phyloP scores from a whole-genome alignment of 2,113 vertebrate species.

The Falco punctatus region DNA sequence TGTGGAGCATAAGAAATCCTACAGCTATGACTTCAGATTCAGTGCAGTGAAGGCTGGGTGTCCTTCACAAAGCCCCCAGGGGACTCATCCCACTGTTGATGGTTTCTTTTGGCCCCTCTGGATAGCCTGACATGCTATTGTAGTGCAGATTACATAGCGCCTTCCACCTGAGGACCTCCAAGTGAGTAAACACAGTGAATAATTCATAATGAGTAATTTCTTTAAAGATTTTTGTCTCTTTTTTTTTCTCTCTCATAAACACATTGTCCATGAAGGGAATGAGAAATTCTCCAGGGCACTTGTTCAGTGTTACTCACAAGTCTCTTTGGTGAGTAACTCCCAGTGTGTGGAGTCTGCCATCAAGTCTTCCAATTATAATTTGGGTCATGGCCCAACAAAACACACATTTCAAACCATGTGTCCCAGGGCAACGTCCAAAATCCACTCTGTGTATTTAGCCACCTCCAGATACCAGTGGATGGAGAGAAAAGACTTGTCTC shows the following conservation, averaged over 20 bases:
- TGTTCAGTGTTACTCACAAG: not conserved
- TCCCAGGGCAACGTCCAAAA: not conserved
- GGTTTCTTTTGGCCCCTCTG: not conserved
- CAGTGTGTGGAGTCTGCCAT: not conserved
- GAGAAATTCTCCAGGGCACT: not conserved
- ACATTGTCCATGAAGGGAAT: not conserved
- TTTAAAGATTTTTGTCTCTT: not conserved
- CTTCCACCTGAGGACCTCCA: not conserved
- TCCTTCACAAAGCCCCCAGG: not conserved
- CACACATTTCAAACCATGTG: not conserved
- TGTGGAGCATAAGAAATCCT: not conserved
- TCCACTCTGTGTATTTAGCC: not conserved
- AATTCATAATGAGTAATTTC: constrained; percentile 1
- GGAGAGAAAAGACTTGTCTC: not conserved
- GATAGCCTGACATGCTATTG: not conserved
- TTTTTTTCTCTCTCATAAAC: not conserved
- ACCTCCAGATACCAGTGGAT: not conserved
- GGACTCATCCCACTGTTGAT: not conserved
- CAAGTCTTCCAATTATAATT: not conserved
- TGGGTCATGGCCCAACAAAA: not conserved
- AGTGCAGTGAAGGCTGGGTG: not conserved
- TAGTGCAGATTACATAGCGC: not conserved
- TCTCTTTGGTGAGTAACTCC: not conserved
- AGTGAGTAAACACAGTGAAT: not conserved
- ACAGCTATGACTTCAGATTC: not conserved